Evolutionary conservation across 2,888 invertebrate genomes (phyloP), one percentile per base, ranked within the genome.

Genomic region (Bellardia pandia): DNA sequence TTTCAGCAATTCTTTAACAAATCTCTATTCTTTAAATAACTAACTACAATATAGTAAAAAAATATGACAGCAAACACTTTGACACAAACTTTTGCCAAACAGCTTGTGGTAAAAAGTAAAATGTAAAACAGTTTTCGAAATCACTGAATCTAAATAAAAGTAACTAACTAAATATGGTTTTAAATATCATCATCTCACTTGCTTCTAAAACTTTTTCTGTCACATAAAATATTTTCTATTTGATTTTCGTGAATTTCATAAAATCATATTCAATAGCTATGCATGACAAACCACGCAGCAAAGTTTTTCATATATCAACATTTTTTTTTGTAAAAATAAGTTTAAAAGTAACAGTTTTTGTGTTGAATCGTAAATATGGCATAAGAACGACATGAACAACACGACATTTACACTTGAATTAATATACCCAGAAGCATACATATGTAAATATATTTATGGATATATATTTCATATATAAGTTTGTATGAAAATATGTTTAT

Each of bases 391-490:
- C 56, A 56, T 23, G 14, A 37, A 37, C 7, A n/a, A 48, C 62
- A 75, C 74, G n/a, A 48, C 23, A 75, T 60, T 75, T 75, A 51
- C n/a, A 60, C 62, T 42, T 40, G 40, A 40, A 8, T 72, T 58
- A 72, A 72, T 56, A 16, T 56, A 56, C 2, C 2, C 5, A 56
- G 5, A 53, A 2, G 3, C 8, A 56, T 23, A 23, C 16, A 23
- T 56, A 23, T 3, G 3, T 23, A 56, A 7, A 23, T 8, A 23
- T 56, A 23, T 3, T 5, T 56, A 23, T 56, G 14, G 6, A 8
- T 56, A 13, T 72, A 16, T n/a, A 8, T n/a, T 40, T 14, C 14
- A 60, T 11, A 14, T 33, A 33, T 60, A 13, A 2, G 33, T 33
- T 33, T 60, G 30, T 30, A 58, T 4, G 11, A 2, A 60, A 13